Evolutionary conservation across 1,140 invertebrate genomes (phyloP).

Genomic region (Pentalonia nigronervosa): DNA sequence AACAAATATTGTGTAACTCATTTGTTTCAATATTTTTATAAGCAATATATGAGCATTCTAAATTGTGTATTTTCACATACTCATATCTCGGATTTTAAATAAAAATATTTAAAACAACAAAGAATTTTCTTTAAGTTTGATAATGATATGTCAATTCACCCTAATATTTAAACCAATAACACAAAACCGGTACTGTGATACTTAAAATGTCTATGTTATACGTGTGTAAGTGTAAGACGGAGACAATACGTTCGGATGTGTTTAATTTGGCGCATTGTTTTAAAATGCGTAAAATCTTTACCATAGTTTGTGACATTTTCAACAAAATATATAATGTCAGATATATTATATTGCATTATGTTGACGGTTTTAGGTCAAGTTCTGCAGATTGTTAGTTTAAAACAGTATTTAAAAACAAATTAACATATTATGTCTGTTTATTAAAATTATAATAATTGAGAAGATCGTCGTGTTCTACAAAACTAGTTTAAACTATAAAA

Average conservation of each 20-base stretch:
- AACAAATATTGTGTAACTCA: neutral
- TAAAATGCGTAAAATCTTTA: neutral
- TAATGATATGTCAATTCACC: neutral
- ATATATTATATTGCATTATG: neutral
- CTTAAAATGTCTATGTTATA: neutral
- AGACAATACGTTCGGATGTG: too few relatives aligned
- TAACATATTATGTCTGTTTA: neutral
- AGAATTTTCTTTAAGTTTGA: neutral
- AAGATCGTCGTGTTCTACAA: neutral
- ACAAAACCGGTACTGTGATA: neutral
- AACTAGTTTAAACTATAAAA: neutral
- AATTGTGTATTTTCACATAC: neutral
- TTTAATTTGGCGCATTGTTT: too few relatives aligned
- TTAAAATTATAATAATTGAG: neutral
- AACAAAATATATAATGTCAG: neutral
- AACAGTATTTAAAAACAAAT: neutral
- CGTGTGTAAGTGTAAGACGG: too few relatives aligned
- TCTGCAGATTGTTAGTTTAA: neutral
- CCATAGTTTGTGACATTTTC: neutral
- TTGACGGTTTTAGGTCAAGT: neutral
- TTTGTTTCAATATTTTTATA: neutral
- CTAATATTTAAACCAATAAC: neutral
- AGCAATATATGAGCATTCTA: too few relatives aligned
- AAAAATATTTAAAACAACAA: neutral
- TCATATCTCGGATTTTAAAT: neutral